These are phyloP conservation scores for Chromobotia macracanthus DNA, from an alignment of 2,797 vertebrate species.

Conservation along the genomic window DNA sequence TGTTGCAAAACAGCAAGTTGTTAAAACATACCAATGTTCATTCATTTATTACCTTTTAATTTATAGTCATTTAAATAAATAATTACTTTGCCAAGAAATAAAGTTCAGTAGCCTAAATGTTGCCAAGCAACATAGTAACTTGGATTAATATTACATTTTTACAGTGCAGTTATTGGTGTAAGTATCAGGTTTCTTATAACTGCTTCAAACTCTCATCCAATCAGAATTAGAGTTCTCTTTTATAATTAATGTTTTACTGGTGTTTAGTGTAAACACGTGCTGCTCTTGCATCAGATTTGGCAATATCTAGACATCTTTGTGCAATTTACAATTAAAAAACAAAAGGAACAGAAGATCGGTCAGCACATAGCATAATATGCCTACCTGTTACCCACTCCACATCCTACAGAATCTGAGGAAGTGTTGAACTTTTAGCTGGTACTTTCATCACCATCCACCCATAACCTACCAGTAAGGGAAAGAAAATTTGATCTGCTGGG, in stretches of 20 bases:
- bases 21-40: neutral
- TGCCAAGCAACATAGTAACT: neutral
- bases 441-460: conserved; percentile 28
- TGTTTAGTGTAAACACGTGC: neutral
- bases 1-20: neutral
- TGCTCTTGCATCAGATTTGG: neutral
- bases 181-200: neutral
- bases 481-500: conserved; percentile 59
- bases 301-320: neutral
- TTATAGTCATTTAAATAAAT: neutral
- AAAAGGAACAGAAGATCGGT: neutral
- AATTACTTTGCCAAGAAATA: neutral
- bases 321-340: neutral
- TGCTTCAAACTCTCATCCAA: neutral
- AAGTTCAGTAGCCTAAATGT: neutral
- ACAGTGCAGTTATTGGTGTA: neutral
- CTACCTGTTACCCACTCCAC: neutral
- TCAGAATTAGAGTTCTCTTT: neutral
- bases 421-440: conserved; percentile 18
- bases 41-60: neutral
- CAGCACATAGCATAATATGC: neutral
- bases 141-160: neutral
- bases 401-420: neutral
- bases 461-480: conserved; percentile 11
- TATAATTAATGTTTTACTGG: neutral